Conservation (phyloP, 2,888 invertebrate species). For the Latheticus oryzae region DNA sequence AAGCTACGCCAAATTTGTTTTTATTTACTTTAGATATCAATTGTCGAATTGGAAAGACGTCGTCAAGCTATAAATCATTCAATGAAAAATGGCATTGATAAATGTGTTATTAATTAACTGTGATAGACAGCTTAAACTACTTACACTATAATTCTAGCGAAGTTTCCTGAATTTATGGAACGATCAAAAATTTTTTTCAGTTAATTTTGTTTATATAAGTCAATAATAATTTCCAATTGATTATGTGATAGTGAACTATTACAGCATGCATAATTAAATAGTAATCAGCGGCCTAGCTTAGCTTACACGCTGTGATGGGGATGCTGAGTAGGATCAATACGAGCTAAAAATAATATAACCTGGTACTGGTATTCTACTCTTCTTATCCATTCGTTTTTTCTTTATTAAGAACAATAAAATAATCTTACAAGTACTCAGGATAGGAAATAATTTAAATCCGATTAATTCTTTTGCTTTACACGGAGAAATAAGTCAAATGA, state of each 20-base stretch:
- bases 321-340: constrained; percentile 45
- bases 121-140: too few relatives aligned
- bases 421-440: constrained; percentile 6
- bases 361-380: constrained; percentile 35
- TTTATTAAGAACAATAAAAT: constrained; percentile 22
- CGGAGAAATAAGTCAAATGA: too few relatives aligned
- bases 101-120: too few relatives aligned
- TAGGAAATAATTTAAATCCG: background rate
- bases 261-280: constrained; percentile 42
- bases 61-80: too few relatives aligned
- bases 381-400: constrained; percentile 28
- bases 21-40: too few relatives aligned
- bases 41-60: too few relatives aligned
- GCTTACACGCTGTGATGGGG: constrained; percentile 39
- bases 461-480: background rate
- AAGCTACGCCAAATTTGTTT: too few relatives aligned
- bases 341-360: constrained; percentile 48
- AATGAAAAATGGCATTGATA: too few relatives aligned
- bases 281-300: constrained; percentile 38
- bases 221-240: constrained; percentile 30
- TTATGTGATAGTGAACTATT: constrained; percentile 32
- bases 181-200: too few relatives aligned
- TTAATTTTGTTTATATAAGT: too few relatives aligned
- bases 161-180: too few relatives aligned
- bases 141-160: too few relatives aligned